Evolutionary conservation across 2,888 invertebrate genomes (phyloP).

Genomic region (Herminia tarsipennalis): DNA sequence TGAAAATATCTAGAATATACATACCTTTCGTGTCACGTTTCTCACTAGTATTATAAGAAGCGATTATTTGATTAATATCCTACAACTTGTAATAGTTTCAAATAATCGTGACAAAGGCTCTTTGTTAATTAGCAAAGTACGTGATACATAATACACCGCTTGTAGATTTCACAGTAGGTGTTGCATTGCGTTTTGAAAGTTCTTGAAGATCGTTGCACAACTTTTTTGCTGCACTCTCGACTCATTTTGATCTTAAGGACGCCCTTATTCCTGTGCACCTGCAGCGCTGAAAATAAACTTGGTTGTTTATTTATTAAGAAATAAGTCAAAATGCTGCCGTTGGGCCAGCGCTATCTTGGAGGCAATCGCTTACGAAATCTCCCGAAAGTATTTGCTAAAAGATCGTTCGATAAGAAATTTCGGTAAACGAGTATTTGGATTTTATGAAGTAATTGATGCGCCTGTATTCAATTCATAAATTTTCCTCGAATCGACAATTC

Average conservation of each 20-base stretch:
- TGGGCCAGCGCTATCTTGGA: slow-evolving; percentile 42
- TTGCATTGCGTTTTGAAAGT: slow-evolving; percentile 81
- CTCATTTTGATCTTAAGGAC: slow-evolving; percentile 56
- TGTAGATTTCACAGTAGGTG: slow-evolving; percentile 76
- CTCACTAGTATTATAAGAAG: no score
- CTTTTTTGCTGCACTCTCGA: slow-evolving; percentile 49
- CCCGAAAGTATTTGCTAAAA: slow-evolving; percentile 35
- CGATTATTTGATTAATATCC: no score
- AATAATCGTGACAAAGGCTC: slow-evolving; percentile 74
- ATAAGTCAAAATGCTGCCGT: slow-evolving; percentile 57
- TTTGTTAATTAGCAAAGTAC: slow-evolving; percentile 76
- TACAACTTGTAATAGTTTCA: no score
- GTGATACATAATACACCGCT: slow-evolving; percentile 56
- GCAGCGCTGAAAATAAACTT: slow-evolving; percentile 50
- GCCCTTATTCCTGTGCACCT: slow-evolving; percentile 56
- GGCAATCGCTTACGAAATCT: slow-evolving; percentile 47
- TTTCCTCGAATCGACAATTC: slow-evolving; percentile 14
- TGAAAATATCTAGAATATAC: no score
- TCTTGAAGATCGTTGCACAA: slow-evolving; percentile 60
- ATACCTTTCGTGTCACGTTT: no score
- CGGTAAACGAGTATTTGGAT: slow-evolving; percentile 24
- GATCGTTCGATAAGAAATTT: slow-evolving; percentile 32
- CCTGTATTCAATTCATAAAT: slow-evolving; percentile 16
- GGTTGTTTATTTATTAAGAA: slow-evolving; percentile 56
- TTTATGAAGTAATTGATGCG: slow-evolving; percentile 5